Conservation (phyloP, 2,113 vertebrate species). For the Cololabis saira region DNA sequence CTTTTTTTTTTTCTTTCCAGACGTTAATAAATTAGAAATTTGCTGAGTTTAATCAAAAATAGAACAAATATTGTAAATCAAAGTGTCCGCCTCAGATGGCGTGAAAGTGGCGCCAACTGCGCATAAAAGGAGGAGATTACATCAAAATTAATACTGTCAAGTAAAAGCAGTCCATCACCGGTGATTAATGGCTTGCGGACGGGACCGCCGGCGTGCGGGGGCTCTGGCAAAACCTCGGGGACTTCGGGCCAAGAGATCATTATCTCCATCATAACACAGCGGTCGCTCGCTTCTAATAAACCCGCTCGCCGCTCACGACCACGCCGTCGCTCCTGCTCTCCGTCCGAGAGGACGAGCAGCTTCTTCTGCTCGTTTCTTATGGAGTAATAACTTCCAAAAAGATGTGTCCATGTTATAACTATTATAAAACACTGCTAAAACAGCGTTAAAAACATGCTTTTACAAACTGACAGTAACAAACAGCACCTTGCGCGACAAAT, state of each 20-base stretch:
- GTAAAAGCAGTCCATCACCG: conserved; percentile 1
- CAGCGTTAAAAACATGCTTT: too few species aligned
- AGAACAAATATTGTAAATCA: conserved; percentile 51
- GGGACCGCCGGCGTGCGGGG: conserved; percentile 34
- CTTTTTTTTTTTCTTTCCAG: conserved; percentile 61
- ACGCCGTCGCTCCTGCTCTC: too few species aligned
- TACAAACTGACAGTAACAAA: too few species aligned
- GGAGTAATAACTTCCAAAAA: too few species aligned
- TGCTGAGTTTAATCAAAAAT: conserved; percentile 57
- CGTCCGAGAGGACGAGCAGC: too few species aligned
- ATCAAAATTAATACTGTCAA: conserved; percentile 12
- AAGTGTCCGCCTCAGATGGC: conserved; percentile 21
- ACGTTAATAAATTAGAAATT: conserved; percentile 65
- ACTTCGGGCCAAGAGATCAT: conserved; percentile 51
- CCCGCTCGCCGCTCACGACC: too few species aligned
- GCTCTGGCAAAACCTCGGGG: conserved; percentile 44
- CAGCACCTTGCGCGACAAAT: too few species aligned
- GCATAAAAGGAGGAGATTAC: conserved; percentile 25
- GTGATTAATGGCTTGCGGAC: conserved; percentile 35
- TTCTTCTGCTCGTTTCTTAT: too few species aligned
- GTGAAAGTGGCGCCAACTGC: conserved; percentile 23
- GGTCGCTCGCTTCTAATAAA: conserved; percentile 17
- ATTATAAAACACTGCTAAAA: too few species aligned
- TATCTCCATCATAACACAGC: conserved; percentile 52
- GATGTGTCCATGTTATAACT: too few species aligned